These are phyloP conservation scores for Drosophila guanche DNA, from an alignment of 1,140 invertebrate genomes.

Conservation along the genomic window DNA sequence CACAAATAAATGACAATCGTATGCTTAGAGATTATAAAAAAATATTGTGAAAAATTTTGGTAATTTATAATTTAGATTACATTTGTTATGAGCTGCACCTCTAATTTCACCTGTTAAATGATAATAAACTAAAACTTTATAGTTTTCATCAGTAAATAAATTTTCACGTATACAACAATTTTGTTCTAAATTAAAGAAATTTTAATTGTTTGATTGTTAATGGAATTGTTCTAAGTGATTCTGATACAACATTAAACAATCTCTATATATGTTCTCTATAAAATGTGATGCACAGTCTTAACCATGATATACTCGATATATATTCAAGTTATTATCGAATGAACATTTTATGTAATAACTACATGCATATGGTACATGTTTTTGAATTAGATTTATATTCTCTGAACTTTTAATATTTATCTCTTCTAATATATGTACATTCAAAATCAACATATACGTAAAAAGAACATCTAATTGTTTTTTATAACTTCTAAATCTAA, in stretches of 20 bases:
- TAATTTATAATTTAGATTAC: slow-evolving; percentile 64
- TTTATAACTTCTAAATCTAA: too few species aligned
- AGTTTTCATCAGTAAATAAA: slow-evolving; percentile 43
- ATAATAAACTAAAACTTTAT: slow-evolving; percentile 22
- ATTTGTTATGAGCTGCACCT: slow-evolving; percentile 53
- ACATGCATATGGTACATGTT: slow-evolving; percentile 24
- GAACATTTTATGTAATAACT: slow-evolving; percentile 30
- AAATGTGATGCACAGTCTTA: slow-evolving; percentile 16
- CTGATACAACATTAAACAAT: slow-evolving; percentile 16
- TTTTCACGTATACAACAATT: neutral
- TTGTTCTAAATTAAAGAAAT: slow-evolving; percentile 56
- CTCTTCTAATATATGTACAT: slow-evolving; percentile 65
- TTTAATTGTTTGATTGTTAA: slow-evolving; percentile 7
- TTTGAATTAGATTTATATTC: slow-evolving; percentile 23
- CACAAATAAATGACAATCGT: slow-evolving; percentile 78
- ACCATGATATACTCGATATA: slow-evolving; percentile 23
- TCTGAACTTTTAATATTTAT: slow-evolving; percentile 49
- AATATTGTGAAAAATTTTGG: slow-evolving; percentile 63
- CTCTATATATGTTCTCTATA: slow-evolving; percentile 13
- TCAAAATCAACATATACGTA: slow-evolving; percentile 79
- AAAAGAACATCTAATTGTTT: slow-evolving; percentile 52
- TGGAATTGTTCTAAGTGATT: slow-evolving; percentile 14
- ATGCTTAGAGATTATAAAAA: slow-evolving; percentile 79
- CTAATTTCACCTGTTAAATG: slow-evolving; percentile 19
- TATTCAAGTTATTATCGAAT: slow-evolving; percentile 13